These are phyloP conservation scores for Galago senegalensis DNA, from an alignment of 2,797 vertebrate genomes.

Conservation along the genomic window DNA sequence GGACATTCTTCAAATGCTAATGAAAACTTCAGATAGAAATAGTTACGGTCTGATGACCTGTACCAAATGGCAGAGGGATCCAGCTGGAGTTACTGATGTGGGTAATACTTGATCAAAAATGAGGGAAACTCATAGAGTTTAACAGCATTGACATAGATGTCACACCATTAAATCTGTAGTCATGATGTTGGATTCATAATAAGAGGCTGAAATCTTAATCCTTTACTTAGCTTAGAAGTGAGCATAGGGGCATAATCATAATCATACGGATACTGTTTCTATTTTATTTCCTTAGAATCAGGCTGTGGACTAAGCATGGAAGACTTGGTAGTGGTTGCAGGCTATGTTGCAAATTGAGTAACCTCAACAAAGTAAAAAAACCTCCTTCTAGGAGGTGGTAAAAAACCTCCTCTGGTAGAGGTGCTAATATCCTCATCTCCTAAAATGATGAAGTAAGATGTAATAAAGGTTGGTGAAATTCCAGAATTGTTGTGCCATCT, in stretches of 20 bases:
- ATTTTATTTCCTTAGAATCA: neutral
- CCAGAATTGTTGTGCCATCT: neutral
- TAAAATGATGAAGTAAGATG: neutral
- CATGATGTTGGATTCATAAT: neutral
- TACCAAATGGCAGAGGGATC: neutral
- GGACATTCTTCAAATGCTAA: neutral
- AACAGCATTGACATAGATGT: neutral
- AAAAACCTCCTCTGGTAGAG: no score
- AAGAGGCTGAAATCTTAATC: neutral
- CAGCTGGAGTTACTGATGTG: neutral
- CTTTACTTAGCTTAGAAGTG: neutral
- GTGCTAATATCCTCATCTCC: neutral
- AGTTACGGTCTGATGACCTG: neutral
- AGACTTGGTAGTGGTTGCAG: neutral
- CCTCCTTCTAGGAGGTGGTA: neutral
- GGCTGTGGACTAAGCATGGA: neutral
- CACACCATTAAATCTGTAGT: neutral
- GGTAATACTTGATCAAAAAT: neutral
- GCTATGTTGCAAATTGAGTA: neutral
- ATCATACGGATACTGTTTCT: neutral
- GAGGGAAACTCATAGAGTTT: neutral
- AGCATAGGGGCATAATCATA: neutral
- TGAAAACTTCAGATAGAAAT: slow-evolving; percentile 24
- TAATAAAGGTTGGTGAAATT: neutral
- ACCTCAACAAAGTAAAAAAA: neutral